phyloP scores from a whole-genome alignment of 2,797 vertebrate genomes.

The Coregonus suidteri region DNA sequence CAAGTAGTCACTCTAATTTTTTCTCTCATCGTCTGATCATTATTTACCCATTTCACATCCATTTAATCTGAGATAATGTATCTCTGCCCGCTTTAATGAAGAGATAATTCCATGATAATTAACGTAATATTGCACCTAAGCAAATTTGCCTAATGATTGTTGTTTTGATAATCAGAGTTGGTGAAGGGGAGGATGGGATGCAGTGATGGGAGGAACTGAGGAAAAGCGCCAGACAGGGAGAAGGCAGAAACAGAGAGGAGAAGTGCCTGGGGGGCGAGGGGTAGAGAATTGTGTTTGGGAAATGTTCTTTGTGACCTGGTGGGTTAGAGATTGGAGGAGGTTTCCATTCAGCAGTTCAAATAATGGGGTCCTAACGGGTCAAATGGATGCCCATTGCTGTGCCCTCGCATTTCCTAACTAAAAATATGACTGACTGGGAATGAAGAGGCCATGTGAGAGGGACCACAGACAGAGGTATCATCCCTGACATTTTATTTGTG shows the following conservation, averaged over 20 bases:
- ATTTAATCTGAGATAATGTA: conserved; percentile 80
- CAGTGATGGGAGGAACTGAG: conserved; percentile 60
- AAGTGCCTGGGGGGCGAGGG: conserved; percentile 43
- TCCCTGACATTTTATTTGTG: conserved; percentile 71
- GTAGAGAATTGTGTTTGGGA: conserved; percentile 43
- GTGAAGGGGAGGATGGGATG: conserved; percentile 67
- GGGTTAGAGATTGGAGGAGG: conserved; percentile 28
- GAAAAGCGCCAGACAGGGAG: conserved; percentile 57
- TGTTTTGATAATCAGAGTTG: conserved; percentile 77
- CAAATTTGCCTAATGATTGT: conserved; percentile 82
- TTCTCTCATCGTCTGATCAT: conserved; percentile 63
- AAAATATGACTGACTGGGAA: conserved; percentile 57
- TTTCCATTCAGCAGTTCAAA: conserved; percentile 63
- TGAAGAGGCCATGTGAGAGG: conserved; percentile 52
- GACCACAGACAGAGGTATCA: conserved; percentile 50
- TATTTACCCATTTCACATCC: conserved; percentile 76
- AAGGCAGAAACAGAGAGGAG: conserved; percentile 40
- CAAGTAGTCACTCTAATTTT: conserved; percentile 45
- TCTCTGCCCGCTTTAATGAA: conserved; percentile 82
- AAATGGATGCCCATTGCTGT: conserved; percentile 52
- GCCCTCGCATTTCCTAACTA: conserved; percentile 48
- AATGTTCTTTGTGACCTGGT: conserved; percentile 59
- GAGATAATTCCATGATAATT: conserved; percentile 82
- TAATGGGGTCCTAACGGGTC: conserved; percentile 65
- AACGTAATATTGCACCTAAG: conserved; percentile 80